phyloP scores from a whole-genome alignment of 2,113 vertebrate genomes.

The Bombycilla garrulus region DNA sequence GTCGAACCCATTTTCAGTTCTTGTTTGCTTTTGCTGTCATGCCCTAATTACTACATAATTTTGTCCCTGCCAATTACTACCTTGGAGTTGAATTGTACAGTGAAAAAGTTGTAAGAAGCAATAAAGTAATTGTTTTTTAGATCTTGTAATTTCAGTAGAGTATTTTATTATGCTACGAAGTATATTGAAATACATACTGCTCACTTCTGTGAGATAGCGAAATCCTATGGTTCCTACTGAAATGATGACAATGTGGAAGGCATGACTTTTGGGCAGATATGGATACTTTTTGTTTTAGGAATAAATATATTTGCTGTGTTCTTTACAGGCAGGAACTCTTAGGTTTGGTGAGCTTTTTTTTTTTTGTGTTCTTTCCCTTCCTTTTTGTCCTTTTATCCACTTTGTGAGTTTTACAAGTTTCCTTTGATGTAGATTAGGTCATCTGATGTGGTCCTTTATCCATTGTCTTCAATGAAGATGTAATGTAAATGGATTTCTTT shows the following conservation, averaged over 20 bases:
- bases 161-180: background rate
- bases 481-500: background rate
- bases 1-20: slow-evolving; percentile 67
- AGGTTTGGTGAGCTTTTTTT: background rate
- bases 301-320: background rate
- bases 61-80: slow-evolving; percentile 70
- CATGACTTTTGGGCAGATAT: background rate
- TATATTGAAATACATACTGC: background rate
- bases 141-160: background rate
- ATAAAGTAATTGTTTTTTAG: slow-evolving; percentile 54
- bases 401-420: background rate
- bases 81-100: slow-evolving; percentile 62
- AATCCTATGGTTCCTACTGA: background rate
- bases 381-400: background rate
- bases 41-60: slow-evolving; percentile 70
- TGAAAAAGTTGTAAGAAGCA: slow-evolving; percentile 60
- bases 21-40: slow-evolving; percentile 69
- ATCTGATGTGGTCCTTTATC: background rate
- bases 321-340: background rate
- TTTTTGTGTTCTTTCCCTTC: background rate
- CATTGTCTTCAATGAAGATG: background rate
- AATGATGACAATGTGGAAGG: background rate
- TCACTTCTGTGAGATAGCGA: background rate
- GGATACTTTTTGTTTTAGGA: background rate
- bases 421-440: background rate